phyloP scores from a whole-genome alignment of 2,113 vertebrate species.

The Columbina picui region DNA sequence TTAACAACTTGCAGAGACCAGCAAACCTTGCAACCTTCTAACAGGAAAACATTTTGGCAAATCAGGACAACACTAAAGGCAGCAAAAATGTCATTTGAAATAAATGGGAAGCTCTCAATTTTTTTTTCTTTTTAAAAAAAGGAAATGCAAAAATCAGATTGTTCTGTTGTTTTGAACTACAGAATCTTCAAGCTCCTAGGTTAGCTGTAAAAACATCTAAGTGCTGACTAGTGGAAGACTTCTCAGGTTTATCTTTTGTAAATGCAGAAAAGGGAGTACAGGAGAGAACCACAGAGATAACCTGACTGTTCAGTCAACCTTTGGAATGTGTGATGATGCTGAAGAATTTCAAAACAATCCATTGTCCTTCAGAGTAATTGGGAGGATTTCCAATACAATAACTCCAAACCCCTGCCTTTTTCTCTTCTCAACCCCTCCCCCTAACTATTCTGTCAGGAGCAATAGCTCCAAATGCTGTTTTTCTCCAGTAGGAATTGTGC shows the following conservation, averaged over 20 bases:
- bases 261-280: background rate
- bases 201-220: background rate
- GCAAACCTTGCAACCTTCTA: conserved; percentile 4
- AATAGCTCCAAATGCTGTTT: background rate
- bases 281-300: background rate
- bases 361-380: background rate
- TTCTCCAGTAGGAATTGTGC: background rate
- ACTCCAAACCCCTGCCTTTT: accelerated
- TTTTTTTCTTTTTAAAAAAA: background rate
- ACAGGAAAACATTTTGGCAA: conserved; percentile 2
- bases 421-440: background rate
- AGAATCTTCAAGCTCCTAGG: background rate
- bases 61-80: background rate
- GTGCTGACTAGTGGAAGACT: background rate
- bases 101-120: background rate
- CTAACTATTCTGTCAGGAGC: background rate
- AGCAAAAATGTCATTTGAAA: conserved; percentile 54
- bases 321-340: background rate
- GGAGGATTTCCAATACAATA: background rate
- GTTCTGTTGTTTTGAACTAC: background rate
- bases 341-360: background rate
- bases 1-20: conserved; percentile 42
- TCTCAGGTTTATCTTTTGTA: background rate
- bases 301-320: background rate
- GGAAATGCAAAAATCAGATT: background rate